Evolutionary conservation across 2,888 invertebrate genomes (phyloP), one percentile per base, ranked within the genome.

Genomic region (Mimachlamys varia): DNA sequence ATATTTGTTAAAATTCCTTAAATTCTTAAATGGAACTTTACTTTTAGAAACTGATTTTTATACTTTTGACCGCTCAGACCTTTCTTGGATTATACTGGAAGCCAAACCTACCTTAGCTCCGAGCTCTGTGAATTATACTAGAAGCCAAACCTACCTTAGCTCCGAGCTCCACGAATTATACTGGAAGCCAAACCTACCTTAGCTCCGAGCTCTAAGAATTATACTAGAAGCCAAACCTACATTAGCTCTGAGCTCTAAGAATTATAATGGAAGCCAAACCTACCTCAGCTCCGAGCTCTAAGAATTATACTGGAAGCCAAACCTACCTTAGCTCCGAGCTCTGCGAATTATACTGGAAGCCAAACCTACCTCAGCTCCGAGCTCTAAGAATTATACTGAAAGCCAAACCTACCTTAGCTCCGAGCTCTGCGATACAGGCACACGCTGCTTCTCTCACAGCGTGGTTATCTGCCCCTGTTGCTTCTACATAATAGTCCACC

Each of bases 391-490:
- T 27, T 76, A 33, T 33, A 0, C 13, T 53, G 12, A 13, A 53
- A 44, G 15, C 3, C 19, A n/a, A 4, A 58, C 76, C 90, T 92
- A 97, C 96, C 96, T 97, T 97, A 2, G 97, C 95, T 17, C 97
- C 97, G 49, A 97, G 96, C 94, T 97, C 97, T 62, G 97, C 97
- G 91, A 97, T 97, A 94, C 97, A 97, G 1, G 97, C 97, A 96
- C 97, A 97, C 0, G 97, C 97, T 19, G 97, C 97, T 94, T 97
- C 97, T 90, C 96, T 93, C 22, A 97, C 97, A 88, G 97, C 97
- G 95, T 97, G 97, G 95, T 97, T 97, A 93, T 97, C 97, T 62
- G 97, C 97, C 50, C 96, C 95, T 88, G 97, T 97, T 44, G 97
- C 97, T 53, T 95, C 95, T 44, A 97, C 95, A 93, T 97, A 97